A percentile compares a stretch with the other conserved stretches of the same genome.
These are phyloP conservation scores for Agriopis aurantiaria DNA, from an alignment of 2,888 invertebrate species.

Conservation along the genomic window DNA sequence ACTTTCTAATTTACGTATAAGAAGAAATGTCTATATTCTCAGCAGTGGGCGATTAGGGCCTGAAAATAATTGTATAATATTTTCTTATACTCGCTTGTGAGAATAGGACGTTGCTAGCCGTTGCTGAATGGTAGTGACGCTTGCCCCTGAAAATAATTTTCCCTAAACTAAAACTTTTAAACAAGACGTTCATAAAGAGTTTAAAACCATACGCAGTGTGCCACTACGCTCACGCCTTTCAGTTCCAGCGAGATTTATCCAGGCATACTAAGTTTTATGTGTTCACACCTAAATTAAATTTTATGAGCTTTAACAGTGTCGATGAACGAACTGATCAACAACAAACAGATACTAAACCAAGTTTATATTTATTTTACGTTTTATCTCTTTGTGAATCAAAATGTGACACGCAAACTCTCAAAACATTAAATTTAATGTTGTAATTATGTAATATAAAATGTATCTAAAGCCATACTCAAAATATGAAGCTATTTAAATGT, in stretches of 20 bases:
- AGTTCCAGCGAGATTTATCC: not conserved
- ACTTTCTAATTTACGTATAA: too few species aligned
- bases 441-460: not conserved
- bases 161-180: too few species aligned
- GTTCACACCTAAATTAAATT: not conserved
- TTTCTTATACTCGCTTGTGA: too few species aligned
- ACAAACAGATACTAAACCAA: conserved; percentile 40
- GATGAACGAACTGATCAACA: conserved; percentile 40
- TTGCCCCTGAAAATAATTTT: too few species aligned
- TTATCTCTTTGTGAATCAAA: conserved; percentile 17
- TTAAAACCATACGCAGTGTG: too few species aligned
- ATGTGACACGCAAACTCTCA: not conserved
- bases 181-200: too few species aligned
- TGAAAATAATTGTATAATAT: too few species aligned
- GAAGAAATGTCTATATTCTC: too few species aligned
- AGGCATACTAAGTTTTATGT: not conserved
- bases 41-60: too few species aligned
- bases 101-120: too few species aligned
- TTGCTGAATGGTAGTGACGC: too few species aligned
- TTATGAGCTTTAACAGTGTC: conserved; percentile 19
- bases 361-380: conserved; percentile 41
- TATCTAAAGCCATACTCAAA: not conserved
- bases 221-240: too few species aligned
- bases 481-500: not conserved
- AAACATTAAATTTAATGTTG: conserved; percentile 1